phyloP scores from a whole-genome alignment of 2,113 vertebrate genomes.

The Ondatra zibethicus region DNA sequence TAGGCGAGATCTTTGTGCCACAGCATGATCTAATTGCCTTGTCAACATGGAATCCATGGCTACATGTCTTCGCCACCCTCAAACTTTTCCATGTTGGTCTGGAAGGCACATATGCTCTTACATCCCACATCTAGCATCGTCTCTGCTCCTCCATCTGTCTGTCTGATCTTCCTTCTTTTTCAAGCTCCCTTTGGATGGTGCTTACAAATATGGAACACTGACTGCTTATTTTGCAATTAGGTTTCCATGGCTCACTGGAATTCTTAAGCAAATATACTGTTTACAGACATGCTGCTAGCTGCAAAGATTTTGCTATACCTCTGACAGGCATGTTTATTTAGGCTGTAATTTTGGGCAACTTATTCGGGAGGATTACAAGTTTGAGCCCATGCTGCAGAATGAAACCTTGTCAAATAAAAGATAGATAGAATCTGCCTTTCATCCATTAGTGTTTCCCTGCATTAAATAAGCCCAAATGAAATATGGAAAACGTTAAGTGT shows the following conservation, averaged over 20 bases:
- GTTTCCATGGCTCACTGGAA: not conserved
- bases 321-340: not conserved
- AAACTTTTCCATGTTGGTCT: not conserved
- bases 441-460: not conserved
- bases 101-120: not conserved
- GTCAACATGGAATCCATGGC: not conserved
- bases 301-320: not conserved
- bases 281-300: not conserved
- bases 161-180: slow-evolving; percentile 9
- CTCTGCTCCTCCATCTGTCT: not conserved
- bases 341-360: not conserved
- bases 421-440: not conserved
- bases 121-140: too few relatives aligned
- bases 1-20: not conserved
- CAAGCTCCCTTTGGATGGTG: not conserved
- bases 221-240: not conserved
- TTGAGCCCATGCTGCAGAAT: not conserved
- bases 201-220: not conserved
- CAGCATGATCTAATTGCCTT: not conserved
- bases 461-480: not conserved
- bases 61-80: not conserved
- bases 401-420: not conserved
- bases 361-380: too few relatives aligned
- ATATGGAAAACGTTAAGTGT: slow-evolving; percentile 8
- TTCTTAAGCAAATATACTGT: not conserved